Evolutionary conservation across 2,113 vertebrate genomes (phyloP).

Genomic region (Oreotragus oreotragus): DNA sequence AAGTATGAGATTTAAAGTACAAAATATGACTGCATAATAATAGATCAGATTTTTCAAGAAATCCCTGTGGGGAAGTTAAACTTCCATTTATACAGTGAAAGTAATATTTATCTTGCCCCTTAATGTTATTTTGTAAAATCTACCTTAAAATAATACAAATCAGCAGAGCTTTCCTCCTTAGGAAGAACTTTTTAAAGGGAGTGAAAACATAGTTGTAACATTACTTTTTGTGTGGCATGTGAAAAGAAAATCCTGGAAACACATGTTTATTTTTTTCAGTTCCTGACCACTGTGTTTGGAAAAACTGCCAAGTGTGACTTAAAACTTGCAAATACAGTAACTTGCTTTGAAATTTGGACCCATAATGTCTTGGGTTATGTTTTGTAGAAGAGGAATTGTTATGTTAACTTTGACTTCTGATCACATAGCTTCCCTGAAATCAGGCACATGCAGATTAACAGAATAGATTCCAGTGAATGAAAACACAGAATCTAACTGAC

Average conservation of each 20-base stretch:
- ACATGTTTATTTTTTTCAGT: slow-evolving; percentile 80
- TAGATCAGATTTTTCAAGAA: slow-evolving; percentile 44
- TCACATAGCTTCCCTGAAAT: slow-evolving; percentile 75
- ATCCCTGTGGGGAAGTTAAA: slow-evolving; percentile 47
- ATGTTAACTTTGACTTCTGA: slow-evolving; percentile 74
- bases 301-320: slow-evolving; percentile 82
- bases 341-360: slow-evolving; percentile 79
- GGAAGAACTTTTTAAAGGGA: slow-evolving; percentile 67
- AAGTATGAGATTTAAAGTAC: slow-evolving; percentile 14
- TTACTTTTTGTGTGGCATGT: slow-evolving; percentile 75
- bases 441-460: slow-evolving; percentile 78
- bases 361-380: slow-evolving; percentile 73
- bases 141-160: slow-evolving; percentile 64
- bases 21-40: slow-evolving; percentile 20
- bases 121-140: slow-evolving; percentile 64
- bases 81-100: slow-evolving; percentile 56
- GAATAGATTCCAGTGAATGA: slow-evolving; percentile 74
- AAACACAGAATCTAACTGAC: slow-evolving; percentile 76
- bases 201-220: slow-evolving; percentile 75
- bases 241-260: slow-evolving; percentile 78
- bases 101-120: slow-evolving; percentile 57
- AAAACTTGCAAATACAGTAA: slow-evolving; percentile 81
- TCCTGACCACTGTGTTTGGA: slow-evolving; percentile 82
- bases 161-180: slow-evolving; percentile 62
- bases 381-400: slow-evolving; percentile 76